Base-by-base conservation (phyloP, 2,888 invertebrate species). In the Linyphia triangularis region DNA sequence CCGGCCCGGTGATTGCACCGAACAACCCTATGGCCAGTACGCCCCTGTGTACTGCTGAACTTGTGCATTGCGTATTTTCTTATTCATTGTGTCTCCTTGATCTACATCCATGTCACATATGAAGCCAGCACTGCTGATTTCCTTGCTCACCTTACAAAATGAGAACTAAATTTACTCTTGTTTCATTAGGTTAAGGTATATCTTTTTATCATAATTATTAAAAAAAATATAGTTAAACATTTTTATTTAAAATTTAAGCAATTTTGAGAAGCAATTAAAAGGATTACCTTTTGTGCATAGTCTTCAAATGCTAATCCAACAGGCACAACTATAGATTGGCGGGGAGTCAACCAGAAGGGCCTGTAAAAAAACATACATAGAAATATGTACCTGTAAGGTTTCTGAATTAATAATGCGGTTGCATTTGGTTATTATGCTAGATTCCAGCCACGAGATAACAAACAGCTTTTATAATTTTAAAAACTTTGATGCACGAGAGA, bases 341-440 rank as follows among this genome's bases (percentile, higher is more conserved):
- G 94, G 1, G 99, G 99, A 0, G 98, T 98, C 69, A 99, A 93
- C 99, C 99, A 99, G 94, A 99, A 98, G 9, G 99, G 99, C 93
- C 93, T 93, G 24, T 2, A 61, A 26, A 28, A 57, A 61, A 24
- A 9, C 4, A 1, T 26, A 19, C 10, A 2, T 37, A 65, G 9
- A 5, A 22, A 33, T 22, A 61, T 22, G 30, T 4, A 65, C n/a
- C n/a, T n/a, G n/a, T n/a, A n/a, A n/a, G n/a, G n/a, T n/a, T n/a
- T n/a, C n/a, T n/a, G n/a, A n/a, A n/a, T n/a, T n/a, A n/a, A n/a
- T n/a, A n/a, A n/a, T n/a, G n/a, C n/a, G n/a, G n/a, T n/a, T n/a
- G n/a, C n/a, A n/a, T n/a, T n/a, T n/a, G n/a, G n/a, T n/a, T n/a
- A n/a, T n/a, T n/a, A n/a, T n/a, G n/a, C n/a, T n/a, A n/a, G n/a